Base-by-base conservation (phyloP, 2,888 invertebrate genomes). In the Plutella xylostella region DNA sequence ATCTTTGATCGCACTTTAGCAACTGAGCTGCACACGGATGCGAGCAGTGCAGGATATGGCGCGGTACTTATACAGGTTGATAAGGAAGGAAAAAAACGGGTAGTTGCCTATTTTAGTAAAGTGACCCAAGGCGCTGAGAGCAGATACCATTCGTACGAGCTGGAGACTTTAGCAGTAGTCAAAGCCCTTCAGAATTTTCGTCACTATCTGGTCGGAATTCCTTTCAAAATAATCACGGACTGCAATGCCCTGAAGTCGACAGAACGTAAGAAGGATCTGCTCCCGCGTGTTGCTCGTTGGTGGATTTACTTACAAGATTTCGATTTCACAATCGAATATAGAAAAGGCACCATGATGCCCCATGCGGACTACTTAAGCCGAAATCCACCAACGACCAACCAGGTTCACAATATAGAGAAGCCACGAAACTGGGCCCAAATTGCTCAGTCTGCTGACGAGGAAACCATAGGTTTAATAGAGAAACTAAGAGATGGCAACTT, bases 1-100 rank as follows among this genome's bases (percentile, higher is more conserved):
- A 51, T 62, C 5, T 67, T 55, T 42, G 45, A 46, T 11, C 46
- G 42, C n/a, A 20, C 45, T 47, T 1, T 46, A 33, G 5, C 62
- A 57, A 50, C 49, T 18, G 48, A 33, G 43, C 20, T 51, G 17
- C 45, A 47, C 45, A 42, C 42, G n/a, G 47, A 51, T 42, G 51
- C 50, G 12, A 45, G 42, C 14, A 40, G 39, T 25, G 6, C 4
- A 9, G 39, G 28, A 5, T 40, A 40, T 11, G 39, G 25, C 6
- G 39, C 39, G 14, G 28, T 40, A 2, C 14, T 40, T 3, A 4
- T 11, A 2, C 39, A 40, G 18, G 12, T 15, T 14, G 15, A 40
- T 18, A 12, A 14, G 9, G 31, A 31, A 11, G 9, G 39, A n/a
- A 40, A 2, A 7, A 3, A 11, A 15, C 6, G 17, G 3, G 39